These are phyloP conservation scores for Drosophila nr. perissopoda DNA, from an alignment of 2,888 invertebrate genomes.

Conservation along the genomic window DNA sequence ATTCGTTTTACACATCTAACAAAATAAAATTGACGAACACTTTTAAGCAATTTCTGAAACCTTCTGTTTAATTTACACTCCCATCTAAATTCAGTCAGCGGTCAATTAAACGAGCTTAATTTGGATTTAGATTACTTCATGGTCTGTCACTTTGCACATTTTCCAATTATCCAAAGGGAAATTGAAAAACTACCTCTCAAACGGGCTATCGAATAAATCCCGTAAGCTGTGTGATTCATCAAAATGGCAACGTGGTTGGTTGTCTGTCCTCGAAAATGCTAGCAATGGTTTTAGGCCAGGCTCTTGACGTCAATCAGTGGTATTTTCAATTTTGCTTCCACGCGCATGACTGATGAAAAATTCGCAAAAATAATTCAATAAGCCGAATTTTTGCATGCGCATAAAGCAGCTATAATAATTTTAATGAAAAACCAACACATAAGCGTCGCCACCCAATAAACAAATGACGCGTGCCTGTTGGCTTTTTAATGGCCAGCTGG, in stretches of 20 bases:
- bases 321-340: constrained; percentile 43
- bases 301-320: constrained; percentile 60
- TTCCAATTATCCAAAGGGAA: constrained; percentile 8
- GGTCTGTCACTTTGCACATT: background rate
- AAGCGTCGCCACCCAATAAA: constrained; percentile 15
- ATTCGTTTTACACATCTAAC: background rate
- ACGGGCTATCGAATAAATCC: constrained; percentile 9
- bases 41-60: background rate
- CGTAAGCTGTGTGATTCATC: constrained; percentile 10
- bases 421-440: constrained; percentile 59
- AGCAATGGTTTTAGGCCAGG: constrained; percentile 3
- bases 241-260: background rate
- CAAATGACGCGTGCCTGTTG: constrained; percentile 43
- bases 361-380: constrained; percentile 50
- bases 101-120: constrained; percentile 14
- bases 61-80: background rate
- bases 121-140: constrained; percentile 2
- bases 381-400: constrained; percentile 45
- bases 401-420: constrained; percentile 33
- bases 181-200: background rate
- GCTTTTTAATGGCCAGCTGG: constrained; percentile 22
- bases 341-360: constrained; percentile 4
- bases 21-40: background rate
- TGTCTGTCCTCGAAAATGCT: background rate
- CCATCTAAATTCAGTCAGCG: background rate